Conservation (phyloP, 1,140 invertebrate genomes). For the Trialeurodes vaporariorum region DNA sequence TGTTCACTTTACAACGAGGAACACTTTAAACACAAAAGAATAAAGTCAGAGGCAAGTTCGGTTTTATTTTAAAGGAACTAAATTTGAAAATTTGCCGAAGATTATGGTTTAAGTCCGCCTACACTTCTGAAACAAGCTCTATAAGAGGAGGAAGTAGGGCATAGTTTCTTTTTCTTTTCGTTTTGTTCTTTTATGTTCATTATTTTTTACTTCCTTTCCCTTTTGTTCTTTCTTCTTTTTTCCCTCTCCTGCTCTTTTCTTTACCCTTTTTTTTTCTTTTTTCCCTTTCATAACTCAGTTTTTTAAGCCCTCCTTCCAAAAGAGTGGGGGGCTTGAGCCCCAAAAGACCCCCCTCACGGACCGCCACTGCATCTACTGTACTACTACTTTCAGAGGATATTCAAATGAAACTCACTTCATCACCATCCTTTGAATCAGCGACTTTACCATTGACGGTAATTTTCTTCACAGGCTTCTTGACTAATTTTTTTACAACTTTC, state of each 20-base stretch:
- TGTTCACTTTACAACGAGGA: too few species aligned
- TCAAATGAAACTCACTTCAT: neutral
- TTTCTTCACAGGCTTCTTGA: neutral
- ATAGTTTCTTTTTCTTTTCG: too few species aligned
- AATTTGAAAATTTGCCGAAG: too few species aligned
- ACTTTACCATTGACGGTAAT: neutral
- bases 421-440: neutral
- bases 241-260: neutral
- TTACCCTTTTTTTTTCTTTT: neutral
- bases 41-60: too few species aligned
- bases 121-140: too few species aligned
- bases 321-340: neutral
- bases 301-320: neutral
- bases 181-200: too few species aligned
- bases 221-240: neutral
- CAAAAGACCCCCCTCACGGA: neutral
- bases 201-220: too few species aligned
- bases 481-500: neutral
- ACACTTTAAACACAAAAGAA: too few species aligned
- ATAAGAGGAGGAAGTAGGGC: too few species aligned
- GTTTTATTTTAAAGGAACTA: too few species aligned
- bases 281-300: too few species aligned
- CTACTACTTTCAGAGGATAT: neutral
- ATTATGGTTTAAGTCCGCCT: too few species aligned
- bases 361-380: neutral